Base-by-base conservation (phyloP, 2,797 vertebrate species). In the Micropoecilia bifurca region DNA sequence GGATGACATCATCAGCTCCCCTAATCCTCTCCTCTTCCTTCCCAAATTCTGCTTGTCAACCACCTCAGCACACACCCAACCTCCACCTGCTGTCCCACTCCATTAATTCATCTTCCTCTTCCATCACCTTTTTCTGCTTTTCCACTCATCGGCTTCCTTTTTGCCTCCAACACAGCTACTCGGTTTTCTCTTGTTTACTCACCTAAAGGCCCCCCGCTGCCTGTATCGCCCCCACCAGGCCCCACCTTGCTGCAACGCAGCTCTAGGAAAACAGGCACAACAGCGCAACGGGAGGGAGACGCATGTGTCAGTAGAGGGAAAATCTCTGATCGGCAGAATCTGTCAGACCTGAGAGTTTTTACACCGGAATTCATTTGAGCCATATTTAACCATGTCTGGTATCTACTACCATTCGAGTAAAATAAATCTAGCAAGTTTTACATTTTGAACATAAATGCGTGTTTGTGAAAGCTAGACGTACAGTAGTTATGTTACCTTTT, bases 181-280 rank as follows among this genome's bases (percentile, higher is more conserved):
- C 73, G 39, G 63, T 75, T 80, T 77, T 57, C 71, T 79, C 55
- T 79, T 84, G 84, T 89, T 85, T 90, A 87, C 71, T 73, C 77
- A 75, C 36, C 48, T 79, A 61, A 53, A 79, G 81, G 82, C 79
- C 77, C 74, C 86, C 84, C n/a, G 22, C 84, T 77, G 79, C 78
- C 80, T 68, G 74, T 30, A 20, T 43, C 74, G 43, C 69, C 55
- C 59, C 30, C 57, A 25, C 53, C 6, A 50, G 20, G 22, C 72
- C 16, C 68, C 53, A 1, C 73, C 43, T 78, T 83, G 83, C 71
- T 45, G 50, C 81, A 81, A 88, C 72, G 55, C 73, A 77, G 2
- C 77, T 83, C 46, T 73, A 39, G 28, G 76, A 82, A 85, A 87
- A 88, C 73, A 75, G 61, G 71, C 76, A 85, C 73, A 84, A 79